Base-by-base conservation (phyloP, 2,888 invertebrate species). In the Lasiommata megera region DNA sequence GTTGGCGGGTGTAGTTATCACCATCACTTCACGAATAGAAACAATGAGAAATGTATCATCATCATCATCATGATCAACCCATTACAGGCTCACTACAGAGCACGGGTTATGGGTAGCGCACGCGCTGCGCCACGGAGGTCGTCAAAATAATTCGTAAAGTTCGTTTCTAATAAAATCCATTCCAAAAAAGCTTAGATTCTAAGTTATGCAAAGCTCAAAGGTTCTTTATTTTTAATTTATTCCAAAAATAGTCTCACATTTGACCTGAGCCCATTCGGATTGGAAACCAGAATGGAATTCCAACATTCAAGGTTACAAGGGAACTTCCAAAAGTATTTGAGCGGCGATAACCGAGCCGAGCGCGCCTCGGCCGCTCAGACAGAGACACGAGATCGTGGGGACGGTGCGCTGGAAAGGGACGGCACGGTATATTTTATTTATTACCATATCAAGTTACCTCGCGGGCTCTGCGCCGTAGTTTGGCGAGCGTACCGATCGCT, bases 291-390 rank as follows among this genome's bases (percentile, higher is more conserved):
- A 74, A 70, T 71, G 77, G 75, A 80, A 81, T 82, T 78, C 74
- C 72, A 77, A 76, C 72, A 77, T 82, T 82, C 86, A 88, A 88
- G 86, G 86, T 86, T 81, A 84, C 72, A 79, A 74, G 78, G 63
- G 79, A 87, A 84, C 82, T 84, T 83, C 80, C 76, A 77, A 84
- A 78, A 82, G 81, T 86, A 87, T 87, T 88, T 87, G 81, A 80
- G 82, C 74, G 84, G 78, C 82, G 85, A 85, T 84, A 86, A 84
- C 79, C 77, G 72, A 80, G 79, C 75, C 75, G 72, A 79, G 70
- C 70, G 77, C 71, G 73, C 73, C 71, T 79, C 72, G 73, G 73
- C 72, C 74, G 72, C 72, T 74, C 29, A 11, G 58, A 64, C 14
- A 43, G 54, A 37, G 61, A 65, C 43, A 36, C 14, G 34, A 17